A percentile compares a stretch with the other conserved stretches of the same genome.
These are phyloP conservation scores for Pelecanoides urinatrix DNA, from an alignment of 2,113 vertebrate species.

Conservation along the genomic window DNA sequence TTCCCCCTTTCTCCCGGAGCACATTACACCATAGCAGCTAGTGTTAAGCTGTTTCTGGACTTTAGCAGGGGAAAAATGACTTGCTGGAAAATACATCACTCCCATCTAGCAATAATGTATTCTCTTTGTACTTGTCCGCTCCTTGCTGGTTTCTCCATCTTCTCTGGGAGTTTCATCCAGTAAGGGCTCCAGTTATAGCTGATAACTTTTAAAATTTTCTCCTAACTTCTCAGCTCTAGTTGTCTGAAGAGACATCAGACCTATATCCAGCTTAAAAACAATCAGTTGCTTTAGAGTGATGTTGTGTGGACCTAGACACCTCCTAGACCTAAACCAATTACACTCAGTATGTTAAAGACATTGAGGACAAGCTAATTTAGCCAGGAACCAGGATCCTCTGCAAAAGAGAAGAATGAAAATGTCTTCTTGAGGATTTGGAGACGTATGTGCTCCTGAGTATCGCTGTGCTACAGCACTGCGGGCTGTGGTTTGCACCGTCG, in stretches of 20 bases:
- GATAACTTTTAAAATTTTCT: not conserved
- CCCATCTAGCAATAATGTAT: not conserved
- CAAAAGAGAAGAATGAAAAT: not conserved
- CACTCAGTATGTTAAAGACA: not conserved
- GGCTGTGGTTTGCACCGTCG: not conserved
- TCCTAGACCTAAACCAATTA: not conserved
- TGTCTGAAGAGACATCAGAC: not conserved
- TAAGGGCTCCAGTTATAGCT: not conserved
- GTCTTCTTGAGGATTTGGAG: not conserved
- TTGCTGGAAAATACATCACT: constrained; percentile 8
- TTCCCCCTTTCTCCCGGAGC: not conserved
- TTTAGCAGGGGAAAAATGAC: not conserved
- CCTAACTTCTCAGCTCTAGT: not conserved
- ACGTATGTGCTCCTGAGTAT: not conserved
- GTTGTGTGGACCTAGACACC: not conserved
- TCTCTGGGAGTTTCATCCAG: not conserved
- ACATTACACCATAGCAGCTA: not conserved
- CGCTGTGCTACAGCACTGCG: not conserved
- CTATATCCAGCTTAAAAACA: not conserved
- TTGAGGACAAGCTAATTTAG: not conserved
- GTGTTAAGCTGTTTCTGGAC: not conserved
- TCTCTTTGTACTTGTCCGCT: not conserved
- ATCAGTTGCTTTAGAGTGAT: not conserved
- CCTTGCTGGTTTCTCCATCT: not conserved
- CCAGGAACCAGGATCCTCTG: not conserved